Conservation (phyloP, 92 coral and sea anemone genomes). For the Micromussa lordhowensis region DNA sequence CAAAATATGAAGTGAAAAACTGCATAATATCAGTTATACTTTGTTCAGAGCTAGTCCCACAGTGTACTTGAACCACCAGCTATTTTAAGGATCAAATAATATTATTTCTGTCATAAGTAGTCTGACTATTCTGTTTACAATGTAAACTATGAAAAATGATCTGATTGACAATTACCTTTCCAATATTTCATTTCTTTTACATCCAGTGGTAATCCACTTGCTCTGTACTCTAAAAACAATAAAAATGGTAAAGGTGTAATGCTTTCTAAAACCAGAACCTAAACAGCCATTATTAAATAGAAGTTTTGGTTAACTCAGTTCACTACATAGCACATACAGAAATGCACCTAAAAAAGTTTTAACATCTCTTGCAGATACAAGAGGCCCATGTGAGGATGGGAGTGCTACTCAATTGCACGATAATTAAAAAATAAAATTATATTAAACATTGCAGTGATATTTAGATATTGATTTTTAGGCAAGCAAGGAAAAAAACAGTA, state of each 20-base stretch:
- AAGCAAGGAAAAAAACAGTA: background rate
- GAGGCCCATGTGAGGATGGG: background rate
- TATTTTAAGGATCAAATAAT: background rate
- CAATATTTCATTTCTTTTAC: constrained; percentile 38
- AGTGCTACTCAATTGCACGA: background rate
- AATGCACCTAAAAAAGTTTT: background rate
- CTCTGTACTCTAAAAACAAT: constrained; percentile 22
- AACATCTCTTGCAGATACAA: background rate
- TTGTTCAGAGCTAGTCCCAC: too few relatives aligned
- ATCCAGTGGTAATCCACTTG: constrained; percentile 39
- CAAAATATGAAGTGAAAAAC: background rate
- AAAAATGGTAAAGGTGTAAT: background rate
- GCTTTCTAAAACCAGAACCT: background rate
- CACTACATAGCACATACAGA: background rate
- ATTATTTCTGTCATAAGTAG: background rate
- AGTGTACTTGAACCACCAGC: too few relatives aligned
- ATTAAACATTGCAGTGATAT: background rate
- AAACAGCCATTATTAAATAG: background rate
- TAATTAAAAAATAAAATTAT: background rate
- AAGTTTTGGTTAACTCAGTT: background rate
- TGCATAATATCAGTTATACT: background rate
- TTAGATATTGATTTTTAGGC: background rate
- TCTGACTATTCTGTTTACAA: background rate
- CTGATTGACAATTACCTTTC: constrained; percentile 33
- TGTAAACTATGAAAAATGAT: background rate